Conservation (phyloP, 2,888 invertebrate genomes). For the Netelia melanura region DNA sequence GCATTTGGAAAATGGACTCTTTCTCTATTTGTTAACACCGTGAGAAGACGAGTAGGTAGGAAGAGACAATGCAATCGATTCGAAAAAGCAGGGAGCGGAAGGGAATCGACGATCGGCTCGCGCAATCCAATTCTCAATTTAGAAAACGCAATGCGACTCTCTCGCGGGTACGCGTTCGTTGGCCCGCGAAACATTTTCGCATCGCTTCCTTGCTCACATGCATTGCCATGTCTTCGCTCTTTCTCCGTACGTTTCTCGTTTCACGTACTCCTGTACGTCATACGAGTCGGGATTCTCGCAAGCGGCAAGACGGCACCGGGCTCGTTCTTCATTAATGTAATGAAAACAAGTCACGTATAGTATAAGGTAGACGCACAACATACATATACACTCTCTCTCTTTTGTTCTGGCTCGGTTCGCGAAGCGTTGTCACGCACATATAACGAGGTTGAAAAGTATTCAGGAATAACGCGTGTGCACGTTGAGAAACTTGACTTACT, state of each 20-base stretch:
- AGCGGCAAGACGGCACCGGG: constrained; percentile 31
- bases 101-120: constrained; percentile 21
- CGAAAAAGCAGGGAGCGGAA: constrained; percentile 12
- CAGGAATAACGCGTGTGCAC: constrained; percentile 25
- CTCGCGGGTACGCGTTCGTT: constrained; percentile 22
- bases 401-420: constrained; percentile 39
- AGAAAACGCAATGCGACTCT: constrained; percentile 44
- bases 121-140: constrained; percentile 32
- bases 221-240: neutral
- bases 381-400: neutral
- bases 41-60: neutral
- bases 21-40: neutral
- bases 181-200: constrained; percentile 56
- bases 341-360: constrained; percentile 67
- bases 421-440: constrained; percentile 53
- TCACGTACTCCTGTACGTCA: constrained; percentile 12
- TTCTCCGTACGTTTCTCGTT: neutral
- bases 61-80: constrained; percentile 2
- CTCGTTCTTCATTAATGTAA: constrained; percentile 60
- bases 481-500: neutral
- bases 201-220: constrained; percentile 39
- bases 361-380: constrained; percentile 48
- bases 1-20: neutral
- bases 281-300: neutral
- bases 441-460: constrained; percentile 52